Evolutionary conservation across 2,113 vertebrate species (phyloP), one percentile per base, ranked within the genome.

Genomic region (Asarcornis scutulata): DNA sequence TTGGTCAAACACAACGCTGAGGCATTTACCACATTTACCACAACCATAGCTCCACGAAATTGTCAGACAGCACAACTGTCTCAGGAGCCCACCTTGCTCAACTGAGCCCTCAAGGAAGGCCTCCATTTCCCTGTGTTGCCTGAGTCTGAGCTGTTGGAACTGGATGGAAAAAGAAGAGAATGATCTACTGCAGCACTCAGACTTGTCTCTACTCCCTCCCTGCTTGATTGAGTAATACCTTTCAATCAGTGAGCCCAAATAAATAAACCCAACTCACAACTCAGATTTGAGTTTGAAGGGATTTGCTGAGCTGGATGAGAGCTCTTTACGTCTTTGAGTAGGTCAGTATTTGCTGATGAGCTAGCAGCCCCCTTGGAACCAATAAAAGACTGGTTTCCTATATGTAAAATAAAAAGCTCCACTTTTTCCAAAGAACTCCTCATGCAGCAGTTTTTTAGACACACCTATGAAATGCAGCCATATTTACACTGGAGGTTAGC

Each of bases 1-100:
- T 18, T 68, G 26, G 20, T 64, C 38, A 55, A 91, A 56, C 60
- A 67, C 25, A 80, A 17, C 34, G 17, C 26, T 48, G 69, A 81
- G 72, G 26, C 14, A 17, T 36, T 36, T 36, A 36, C 36, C 36
- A n/a, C 25, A 67, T 69, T 64, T 77, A 71, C 26, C 21, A 52
- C 3, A 32, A 22, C 31, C 0, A 0, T 60, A 60, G 31, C 16
- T 5, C 53, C 31, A 75, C 78, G 56, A 75, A 78, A 58, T 9
- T 38, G 16, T 13, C 11, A 91, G 53, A 22, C 26, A 83, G 31
- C 14, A 23, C 40, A 83, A n/a, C 8, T 73, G 13, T 6, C n/a
- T 83, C 40, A 50, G 16, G 29, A 77, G 20, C 52, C 7, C 83
- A 23, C 34, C 81, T 34, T 53, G 46, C 44, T 40, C 23, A 91